phyloP scores from a whole-genome alignment of 2,888 invertebrate species.

The Amphipyra berbera region DNA sequence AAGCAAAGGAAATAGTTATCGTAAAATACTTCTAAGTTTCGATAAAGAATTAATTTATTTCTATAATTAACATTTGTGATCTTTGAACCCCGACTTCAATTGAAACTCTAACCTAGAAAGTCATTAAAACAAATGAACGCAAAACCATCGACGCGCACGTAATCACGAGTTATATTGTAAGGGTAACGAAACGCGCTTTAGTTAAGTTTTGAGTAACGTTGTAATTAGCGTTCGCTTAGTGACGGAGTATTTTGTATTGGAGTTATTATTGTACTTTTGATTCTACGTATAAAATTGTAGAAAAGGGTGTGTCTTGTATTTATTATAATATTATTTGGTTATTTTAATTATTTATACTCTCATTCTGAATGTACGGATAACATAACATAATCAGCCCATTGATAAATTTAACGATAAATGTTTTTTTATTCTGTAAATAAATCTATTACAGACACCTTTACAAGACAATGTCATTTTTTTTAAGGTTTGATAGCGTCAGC shows the following conservation, averaged over 20 bases:
- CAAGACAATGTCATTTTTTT: too few relatives aligned
- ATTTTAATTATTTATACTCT: too few relatives aligned
- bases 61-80: conserved; percentile 45
- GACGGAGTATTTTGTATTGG: conserved; percentile 44
- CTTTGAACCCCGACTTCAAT: conserved; percentile 51
- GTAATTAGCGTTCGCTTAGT: conserved; percentile 57
- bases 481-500: too few relatives aligned
- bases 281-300: neutral
- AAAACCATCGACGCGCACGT: conserved; percentile 56
- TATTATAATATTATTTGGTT: too few relatives aligned
- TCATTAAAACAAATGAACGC: conserved; percentile 60
- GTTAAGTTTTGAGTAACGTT: conserved; percentile 55
- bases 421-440: too few relatives aligned
- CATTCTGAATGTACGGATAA: too few relatives aligned
- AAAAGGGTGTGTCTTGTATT: too few relatives aligned
- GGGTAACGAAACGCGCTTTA: conserved; percentile 54
- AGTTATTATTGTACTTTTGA: conserved; percentile 30
- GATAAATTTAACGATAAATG: too few relatives aligned
- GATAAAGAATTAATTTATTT: conserved; percentile 39
- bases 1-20: conserved; percentile 12
- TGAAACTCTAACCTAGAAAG: conserved; percentile 54
- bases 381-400: too few relatives aligned
- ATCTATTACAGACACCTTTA: too few relatives aligned
- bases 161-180: conserved; percentile 57
- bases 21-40: conserved; percentile 18